A percentile compares a stretch with the other conserved stretches of the same genome.
These are phyloP conservation scores for Labeo rohita DNA, from an alignment of 2,113 vertebrate genomes.

Conservation along the genomic window DNA sequence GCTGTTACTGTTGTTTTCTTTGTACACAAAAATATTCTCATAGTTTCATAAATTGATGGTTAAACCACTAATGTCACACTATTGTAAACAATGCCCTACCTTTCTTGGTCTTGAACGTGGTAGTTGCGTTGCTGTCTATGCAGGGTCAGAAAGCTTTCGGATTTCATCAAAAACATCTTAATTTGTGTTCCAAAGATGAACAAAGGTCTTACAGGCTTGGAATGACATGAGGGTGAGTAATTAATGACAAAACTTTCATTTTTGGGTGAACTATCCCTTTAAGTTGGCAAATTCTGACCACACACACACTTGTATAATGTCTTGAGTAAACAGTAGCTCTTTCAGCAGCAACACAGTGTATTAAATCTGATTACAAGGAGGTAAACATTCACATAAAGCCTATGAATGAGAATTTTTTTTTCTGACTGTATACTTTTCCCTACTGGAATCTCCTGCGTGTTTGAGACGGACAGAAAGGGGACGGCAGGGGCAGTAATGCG, in stretches of 20 bases:
- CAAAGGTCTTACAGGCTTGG: not conserved
- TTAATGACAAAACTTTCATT: not conserved
- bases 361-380: conserved; percentile 33
- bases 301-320: not conserved
- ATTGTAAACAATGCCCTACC: no score
- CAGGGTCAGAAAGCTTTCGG: no score
- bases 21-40: no score
- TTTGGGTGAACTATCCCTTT: not conserved
- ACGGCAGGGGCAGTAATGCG: conserved; percentile 1
- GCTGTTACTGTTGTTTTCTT: no score
- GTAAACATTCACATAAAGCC: conserved; percentile 52
- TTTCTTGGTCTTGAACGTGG: no score
- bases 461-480: conserved; percentile 17
- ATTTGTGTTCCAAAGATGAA: not conserved
- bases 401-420: conserved; percentile 59
- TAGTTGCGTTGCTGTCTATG: no score
- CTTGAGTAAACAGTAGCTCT: not conserved
- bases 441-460: conserved; percentile 25
- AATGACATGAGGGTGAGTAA: not conserved
- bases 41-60: no score
- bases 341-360: not conserved
- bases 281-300: not conserved
- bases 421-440: not conserved
- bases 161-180: not conserved
- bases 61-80: no score